Evolutionary conservation across 2,113 vertebrate genomes (phyloP), one percentile per base, ranked within the genome.

Genomic region (Setophaga kirtlandii): DNA sequence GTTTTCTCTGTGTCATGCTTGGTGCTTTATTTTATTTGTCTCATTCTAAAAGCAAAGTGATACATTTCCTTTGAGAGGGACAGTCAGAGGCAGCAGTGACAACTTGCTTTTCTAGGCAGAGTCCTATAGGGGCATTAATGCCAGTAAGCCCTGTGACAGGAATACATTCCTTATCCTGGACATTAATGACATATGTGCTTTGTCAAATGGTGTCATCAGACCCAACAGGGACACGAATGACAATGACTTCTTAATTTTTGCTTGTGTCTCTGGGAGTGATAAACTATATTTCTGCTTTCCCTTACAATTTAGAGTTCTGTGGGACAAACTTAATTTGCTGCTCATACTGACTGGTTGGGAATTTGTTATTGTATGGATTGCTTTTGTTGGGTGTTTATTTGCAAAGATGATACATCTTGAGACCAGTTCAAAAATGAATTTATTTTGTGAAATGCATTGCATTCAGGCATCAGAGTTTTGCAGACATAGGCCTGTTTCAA

Each of bases 11-110:
- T 92, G 90, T 75, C 64, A 28, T 39, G 68, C 88, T 95, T 23
- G 16, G 62, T 84, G 90, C 64, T 95, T 90, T 95, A 75, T 96
- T 96, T 96, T 96, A 92, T 89, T 96, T 96, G 88, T 94, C 94
- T 94, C 1, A 0, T 92, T 92, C 83, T 79, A 62, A 90, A 94
- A 95, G 88, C 92, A 80, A 97, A 97, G 79, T 79, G 79, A 94
- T 97, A 69, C 62, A 53, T 64, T 86, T 96, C 90, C 87, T 93
- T 65, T 82, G 94, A 97, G 87, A 96, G 42, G 68, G 50, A 47
- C 90, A 94, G 79, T 96, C 85, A 85, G 39, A 73, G 42, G 53
- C 92, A 91, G 68, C 59, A 68, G 47, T 95, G 94, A 93, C 91
- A 97, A 96, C 89, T 95, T 92, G 89, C 67, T 96, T 97, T 89